Evolutionary conservation across 2,888 invertebrate genomes (phyloP).

Genomic region (Nesidiocoris tenuis): DNA sequence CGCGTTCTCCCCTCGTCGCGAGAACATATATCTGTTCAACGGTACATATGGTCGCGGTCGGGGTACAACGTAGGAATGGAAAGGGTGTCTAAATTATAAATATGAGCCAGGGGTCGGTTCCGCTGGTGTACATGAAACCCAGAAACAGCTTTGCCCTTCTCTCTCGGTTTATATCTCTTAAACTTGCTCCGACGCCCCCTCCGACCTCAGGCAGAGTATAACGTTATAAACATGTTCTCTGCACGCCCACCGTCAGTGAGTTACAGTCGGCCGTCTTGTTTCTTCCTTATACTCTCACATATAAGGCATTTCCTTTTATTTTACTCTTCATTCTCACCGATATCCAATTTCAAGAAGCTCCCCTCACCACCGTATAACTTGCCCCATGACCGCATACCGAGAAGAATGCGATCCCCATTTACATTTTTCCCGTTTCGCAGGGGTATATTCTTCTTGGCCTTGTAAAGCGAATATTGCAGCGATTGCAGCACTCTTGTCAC

Average conservation of each 20-base stretch:
- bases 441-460: neutral
- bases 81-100: conserved; percentile 40
- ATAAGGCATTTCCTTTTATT: conserved; percentile 3
- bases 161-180: conserved; percentile 40
- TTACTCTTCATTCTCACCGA: conserved; percentile 15
- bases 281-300: neutral
- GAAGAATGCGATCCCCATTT: conserved; percentile 7
- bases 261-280: conserved; percentile 21
- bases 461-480: conserved; percentile 30
- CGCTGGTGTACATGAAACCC: conserved; percentile 25
- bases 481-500: conserved; percentile 24
- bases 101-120: conserved; percentile 27
- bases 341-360: conserved; percentile 36
- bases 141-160: neutral
- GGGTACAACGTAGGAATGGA: neutral
- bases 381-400: neutral
- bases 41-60: conserved; percentile 28
- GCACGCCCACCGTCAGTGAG: conserved; percentile 37
- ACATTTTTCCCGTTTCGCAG: conserved; percentile 19
- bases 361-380: conserved; percentile 6
- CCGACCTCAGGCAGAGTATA: conserved; percentile 5
- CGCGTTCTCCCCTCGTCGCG: conserved; percentile 14
- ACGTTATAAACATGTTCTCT: conserved; percentile 36
- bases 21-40: conserved; percentile 33
- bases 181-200: conserved; percentile 25